Base-by-base conservation (phyloP, 2,797 vertebrate species). In the Galago senegalensis region DNA sequence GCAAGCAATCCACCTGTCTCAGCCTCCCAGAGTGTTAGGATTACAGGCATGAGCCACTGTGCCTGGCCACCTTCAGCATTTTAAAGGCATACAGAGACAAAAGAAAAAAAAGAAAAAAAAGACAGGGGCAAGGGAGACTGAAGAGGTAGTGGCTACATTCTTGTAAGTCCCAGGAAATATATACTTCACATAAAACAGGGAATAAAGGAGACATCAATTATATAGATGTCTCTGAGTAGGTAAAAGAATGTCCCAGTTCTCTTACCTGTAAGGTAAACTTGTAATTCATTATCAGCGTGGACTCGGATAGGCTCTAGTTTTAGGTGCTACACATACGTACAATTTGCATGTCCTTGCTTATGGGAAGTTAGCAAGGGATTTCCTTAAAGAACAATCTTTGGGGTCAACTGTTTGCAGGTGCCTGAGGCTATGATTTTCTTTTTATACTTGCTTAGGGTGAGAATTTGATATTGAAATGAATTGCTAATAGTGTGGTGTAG, bases 391-490 rank as follows among this genome's bases (percentile, higher is more conserved):
- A 31, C 9, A 17, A n/a, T 67, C 31, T 67, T 31, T 67, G 65
- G 65, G 65, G 65, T 31, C 65, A 67, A 31, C 65, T 67, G 31
- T 67, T 67, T 17, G n/a, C 65, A n/a, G 65, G 65, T 18, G 16
- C 16, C 65, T n/a, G 31, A n/a, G 31, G 65, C 65, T 67, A 17
- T n/a, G 65, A n/a, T 67, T 67, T 67, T n/a, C 63, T 18, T 67
- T n/a, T 67, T n/a, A 20, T 8, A 67, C 31, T 20, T 67, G 31
- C 65, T 8, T 60, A 43, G 81, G 14, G 27, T 69, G 73, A 91
- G 58, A 95, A 61, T 46, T 96, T 91, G 29, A 40, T 60, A 69
- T 70, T 87, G 31, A 87, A 87, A n/a, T 84, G 53, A 61, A 63
- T 87, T 91, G 16, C n/a, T 70, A 34, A 63, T 56, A 61, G 27